A percentile compares a stretch with the other conserved stretches of the same genome.
These are phyloP conservation scores for Ciconia nigra DNA, from an alignment of 2,797 vertebrate genomes.

Conservation along the genomic window DNA sequence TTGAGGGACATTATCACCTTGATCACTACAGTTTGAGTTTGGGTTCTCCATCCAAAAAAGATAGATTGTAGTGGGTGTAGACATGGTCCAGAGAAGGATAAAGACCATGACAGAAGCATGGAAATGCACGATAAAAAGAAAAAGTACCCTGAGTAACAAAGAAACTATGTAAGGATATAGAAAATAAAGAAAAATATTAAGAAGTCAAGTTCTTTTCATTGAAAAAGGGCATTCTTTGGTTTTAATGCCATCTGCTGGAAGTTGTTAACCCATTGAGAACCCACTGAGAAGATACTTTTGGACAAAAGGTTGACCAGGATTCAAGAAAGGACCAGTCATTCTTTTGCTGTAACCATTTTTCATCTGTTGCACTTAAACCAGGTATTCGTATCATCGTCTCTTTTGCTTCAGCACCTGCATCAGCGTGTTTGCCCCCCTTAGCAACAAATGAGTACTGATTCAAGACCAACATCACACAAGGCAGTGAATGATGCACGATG, in stretches of 20 bases:
- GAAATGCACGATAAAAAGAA: background rate
- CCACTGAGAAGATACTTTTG: background rate
- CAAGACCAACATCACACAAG: background rate
- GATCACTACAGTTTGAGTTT: background rate
- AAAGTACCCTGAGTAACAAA: background rate
- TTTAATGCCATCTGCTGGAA: background rate
- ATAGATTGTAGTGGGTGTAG: background rate
- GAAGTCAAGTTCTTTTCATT: background rate
- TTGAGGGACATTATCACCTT: background rate
- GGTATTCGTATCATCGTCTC: rapidly evolving
- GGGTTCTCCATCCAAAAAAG: background rate
- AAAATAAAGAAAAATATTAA: background rate
- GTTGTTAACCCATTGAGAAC: background rate
- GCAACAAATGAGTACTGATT: background rate
- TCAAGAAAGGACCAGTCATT: background rate
- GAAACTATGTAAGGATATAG: background rate
- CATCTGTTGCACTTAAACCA: background rate
- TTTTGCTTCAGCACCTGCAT: background rate
- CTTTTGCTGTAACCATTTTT: background rate
- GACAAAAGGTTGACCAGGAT: background rate
- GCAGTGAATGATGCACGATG: background rate
- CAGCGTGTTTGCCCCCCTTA: background rate
- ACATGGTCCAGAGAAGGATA: background rate
- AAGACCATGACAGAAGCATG: background rate
- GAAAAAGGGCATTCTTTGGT: background rate